A percentile compares a stretch with the other conserved stretches of the same genome.
These are phyloP conservation scores for Pseudomyrmex concolor DNA, from an alignment of 1,140 invertebrate species.

Conservation along the genomic window DNA sequence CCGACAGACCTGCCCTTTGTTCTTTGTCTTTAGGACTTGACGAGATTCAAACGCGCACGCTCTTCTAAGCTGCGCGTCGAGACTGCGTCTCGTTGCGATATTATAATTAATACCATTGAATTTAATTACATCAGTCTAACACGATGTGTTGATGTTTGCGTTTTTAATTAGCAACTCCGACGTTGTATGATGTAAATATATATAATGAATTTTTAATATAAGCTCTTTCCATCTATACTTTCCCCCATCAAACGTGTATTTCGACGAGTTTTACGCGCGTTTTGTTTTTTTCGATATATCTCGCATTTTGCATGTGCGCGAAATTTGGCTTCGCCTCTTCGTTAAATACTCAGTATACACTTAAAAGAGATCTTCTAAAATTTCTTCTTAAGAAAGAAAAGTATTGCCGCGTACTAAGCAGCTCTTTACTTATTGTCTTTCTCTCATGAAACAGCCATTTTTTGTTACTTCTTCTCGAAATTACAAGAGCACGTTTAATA, in stretches of 20 bases:
- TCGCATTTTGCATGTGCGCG: background rate
- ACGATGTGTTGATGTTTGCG: constrained; percentile 55
- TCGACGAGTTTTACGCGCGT: too few species aligned
- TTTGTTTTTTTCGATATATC: background rate
- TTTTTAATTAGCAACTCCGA: constrained; percentile 66
- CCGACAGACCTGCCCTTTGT: constrained; percentile 62
- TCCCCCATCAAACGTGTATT: background rate
- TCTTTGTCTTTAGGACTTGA: constrained; percentile 57
- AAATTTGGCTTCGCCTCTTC: constrained; percentile 17
- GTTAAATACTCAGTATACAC: background rate
- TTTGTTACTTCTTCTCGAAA: constrained; percentile 28
- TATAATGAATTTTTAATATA: constrained; percentile 33
- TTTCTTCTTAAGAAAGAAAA: background rate
- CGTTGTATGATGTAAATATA: background rate
- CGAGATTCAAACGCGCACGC: constrained; percentile 66
- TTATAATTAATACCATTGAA: constrained; percentile 71
- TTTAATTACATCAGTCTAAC: constrained; percentile 67
- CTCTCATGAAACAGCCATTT: constrained; percentile 31
- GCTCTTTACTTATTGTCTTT: constrained; percentile 39
- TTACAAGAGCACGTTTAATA: constrained; percentile 49
- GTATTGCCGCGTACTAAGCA: constrained; percentile 30
- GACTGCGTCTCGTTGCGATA: constrained; percentile 47
- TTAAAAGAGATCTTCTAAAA: constrained; percentile 13
- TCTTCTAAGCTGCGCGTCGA: constrained; percentile 64
- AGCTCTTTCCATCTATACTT: background rate